Conservation (phyloP, 2,113 vertebrate genomes). For the Triplophysa siluroides region DNA sequence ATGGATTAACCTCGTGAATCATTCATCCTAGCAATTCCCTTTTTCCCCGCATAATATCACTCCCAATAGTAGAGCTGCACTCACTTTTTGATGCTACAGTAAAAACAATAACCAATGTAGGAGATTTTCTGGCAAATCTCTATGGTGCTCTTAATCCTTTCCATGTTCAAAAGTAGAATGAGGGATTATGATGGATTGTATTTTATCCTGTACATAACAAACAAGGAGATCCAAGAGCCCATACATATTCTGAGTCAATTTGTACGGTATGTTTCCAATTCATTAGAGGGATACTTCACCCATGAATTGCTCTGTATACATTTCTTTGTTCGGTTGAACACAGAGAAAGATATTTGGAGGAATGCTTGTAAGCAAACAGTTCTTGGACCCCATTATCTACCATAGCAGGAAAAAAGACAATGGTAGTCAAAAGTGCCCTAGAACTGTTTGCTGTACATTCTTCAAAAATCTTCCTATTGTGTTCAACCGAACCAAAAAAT, state of each 20-base stretch:
- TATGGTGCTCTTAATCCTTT: slow-evolving; percentile 25
- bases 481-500: too few relatives aligned
- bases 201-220: slow-evolving; percentile 15
- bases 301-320: too few relatives aligned
- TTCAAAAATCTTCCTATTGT: too few relatives aligned
- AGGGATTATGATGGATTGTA: slow-evolving; percentile 20
- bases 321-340: too few relatives aligned
- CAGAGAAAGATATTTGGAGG: too few relatives aligned
- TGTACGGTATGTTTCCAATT: not conserved
- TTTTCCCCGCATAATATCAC: not conserved
- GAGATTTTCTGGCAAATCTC: slow-evolving; percentile 12
- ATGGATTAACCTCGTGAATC: not conserved
- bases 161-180: slow-evolving; percentile 24
- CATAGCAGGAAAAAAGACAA: too few relatives aligned
- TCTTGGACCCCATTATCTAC: too few relatives aligned
- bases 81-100: slow-evolving; percentile 5
- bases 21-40: too few relatives aligned
- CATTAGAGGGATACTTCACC: not conserved
- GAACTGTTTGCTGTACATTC: too few relatives aligned
- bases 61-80: slow-evolving; percentile 21
- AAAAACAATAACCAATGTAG: slow-evolving; percentile 27
- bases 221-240: slow-evolving; percentile 13
- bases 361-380: too few relatives aligned
- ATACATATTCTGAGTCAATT: not conserved
- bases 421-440: too few relatives aligned